phyloP scores from a whole-genome alignment of 2,888 invertebrate species.

The Xestia ashworthii region DNA sequence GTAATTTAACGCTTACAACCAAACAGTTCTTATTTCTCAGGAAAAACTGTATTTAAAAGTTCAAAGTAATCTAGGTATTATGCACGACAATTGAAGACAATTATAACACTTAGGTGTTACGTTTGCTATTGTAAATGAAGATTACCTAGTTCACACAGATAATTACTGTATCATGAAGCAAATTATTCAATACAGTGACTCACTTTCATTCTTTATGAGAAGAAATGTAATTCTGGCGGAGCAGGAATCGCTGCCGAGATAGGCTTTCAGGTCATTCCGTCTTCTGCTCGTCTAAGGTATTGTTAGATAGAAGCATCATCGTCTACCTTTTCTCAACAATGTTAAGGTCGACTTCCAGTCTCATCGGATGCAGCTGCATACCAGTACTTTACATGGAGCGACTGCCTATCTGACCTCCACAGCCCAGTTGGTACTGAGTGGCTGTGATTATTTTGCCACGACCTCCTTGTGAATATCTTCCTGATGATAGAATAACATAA shows the following conservation, averaged over 20 bases:
- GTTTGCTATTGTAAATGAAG: slow-evolving; percentile 16
- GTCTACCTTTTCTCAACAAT: no score
- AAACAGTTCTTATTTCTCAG: not conserved
- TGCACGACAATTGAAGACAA: not conserved
- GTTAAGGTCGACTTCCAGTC: no score
- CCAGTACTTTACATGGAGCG: no score
- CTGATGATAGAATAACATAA: not conserved
- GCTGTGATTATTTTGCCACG: no score
- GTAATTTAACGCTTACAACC: not conserved
- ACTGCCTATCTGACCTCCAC: no score
- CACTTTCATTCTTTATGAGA: not conserved
- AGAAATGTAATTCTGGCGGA: not conserved
- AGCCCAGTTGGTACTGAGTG: no score
- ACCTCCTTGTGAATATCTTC: no score
- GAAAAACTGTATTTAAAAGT: not conserved
- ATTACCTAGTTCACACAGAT: slow-evolving; percentile 43
- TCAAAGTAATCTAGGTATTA: slow-evolving; percentile 7
- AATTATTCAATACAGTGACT: slow-evolving; percentile 9
- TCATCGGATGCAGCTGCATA: no score
- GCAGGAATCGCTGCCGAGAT: not conserved
- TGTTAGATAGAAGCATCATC: not conserved
- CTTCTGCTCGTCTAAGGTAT: not conserved
- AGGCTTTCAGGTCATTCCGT: not conserved
- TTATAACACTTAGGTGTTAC: slow-evolving; percentile 16
- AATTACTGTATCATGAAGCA: slow-evolving; percentile 14